Evolutionary conservation across 2,113 vertebrate genomes (phyloP).

Genomic region (Oriolus oriolus): DNA sequence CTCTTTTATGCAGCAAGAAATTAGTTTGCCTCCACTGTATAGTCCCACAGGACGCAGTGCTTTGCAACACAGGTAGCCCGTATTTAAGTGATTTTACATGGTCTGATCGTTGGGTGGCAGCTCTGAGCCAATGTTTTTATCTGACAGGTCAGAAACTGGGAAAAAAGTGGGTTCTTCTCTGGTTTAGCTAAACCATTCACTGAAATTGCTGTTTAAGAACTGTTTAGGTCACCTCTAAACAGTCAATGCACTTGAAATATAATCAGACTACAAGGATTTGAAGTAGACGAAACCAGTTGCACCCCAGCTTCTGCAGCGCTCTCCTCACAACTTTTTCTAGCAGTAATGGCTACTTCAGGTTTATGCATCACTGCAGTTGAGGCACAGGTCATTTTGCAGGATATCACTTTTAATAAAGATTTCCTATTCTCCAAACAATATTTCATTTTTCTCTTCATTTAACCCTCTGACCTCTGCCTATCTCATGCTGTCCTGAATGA

Average conservation of each 20-base stretch:
- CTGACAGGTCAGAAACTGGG: not conserved
- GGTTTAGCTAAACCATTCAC: not conserved
- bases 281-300: not conserved
- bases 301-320: not conserved
- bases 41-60: not conserved
- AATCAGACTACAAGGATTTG: not conserved
- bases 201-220: not conserved
- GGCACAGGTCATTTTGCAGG: not conserved
- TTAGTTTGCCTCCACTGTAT: not conserved
- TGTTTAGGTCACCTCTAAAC: not conserved
- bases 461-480: not conserved
- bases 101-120: constrained; percentile 54
- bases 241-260: not conserved
- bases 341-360: not conserved
- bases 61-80: not conserved
- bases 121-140: constrained; percentile 21
- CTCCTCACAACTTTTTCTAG: not conserved
- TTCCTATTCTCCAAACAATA: not conserved
- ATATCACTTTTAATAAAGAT: not conserved
- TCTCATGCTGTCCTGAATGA: not conserved
- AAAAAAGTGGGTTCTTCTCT: not conserved
- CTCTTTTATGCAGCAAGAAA: not conserved
- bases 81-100: not conserved
- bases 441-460: not conserved
- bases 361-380: not conserved